These are phyloP conservation scores for Mastigias papua DNA, from an alignment of 30 jellyfish, hydroid and myxozoan species.

Conservation along the genomic window DNA sequence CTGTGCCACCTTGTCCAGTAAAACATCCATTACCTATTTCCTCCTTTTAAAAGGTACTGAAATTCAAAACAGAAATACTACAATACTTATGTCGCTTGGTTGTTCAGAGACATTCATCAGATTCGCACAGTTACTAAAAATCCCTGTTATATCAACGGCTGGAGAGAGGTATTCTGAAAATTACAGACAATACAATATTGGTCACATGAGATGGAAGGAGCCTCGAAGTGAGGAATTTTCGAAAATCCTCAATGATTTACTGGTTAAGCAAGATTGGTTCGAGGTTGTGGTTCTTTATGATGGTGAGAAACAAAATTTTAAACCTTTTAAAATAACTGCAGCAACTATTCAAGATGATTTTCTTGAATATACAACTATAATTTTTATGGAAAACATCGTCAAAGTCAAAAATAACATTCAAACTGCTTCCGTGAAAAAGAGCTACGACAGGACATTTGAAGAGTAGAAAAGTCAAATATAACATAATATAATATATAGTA, in stretches of 20 bases:
- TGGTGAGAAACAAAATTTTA: neutral
- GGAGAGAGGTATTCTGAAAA: neutral
- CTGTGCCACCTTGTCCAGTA: too few relatives aligned
- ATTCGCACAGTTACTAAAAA: neutral
- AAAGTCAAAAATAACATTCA: too few relatives aligned
- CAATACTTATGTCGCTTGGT: conserved; percentile 2
- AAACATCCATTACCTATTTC: too few relatives aligned
- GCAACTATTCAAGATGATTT: too few relatives aligned
- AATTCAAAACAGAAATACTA: neutral
- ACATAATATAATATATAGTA: too few relatives aligned
- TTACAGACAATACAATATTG: neutral
- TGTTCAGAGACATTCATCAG: conserved; percentile 12
- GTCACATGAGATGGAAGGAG: conserved; percentile 43
- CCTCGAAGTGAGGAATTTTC: conserved; percentile 30
- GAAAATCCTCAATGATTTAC: conserved; percentile 7
- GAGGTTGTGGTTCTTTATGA: conserved; percentile 34
- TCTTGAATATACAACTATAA: too few relatives aligned
- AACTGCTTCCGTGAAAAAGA: too few relatives aligned
- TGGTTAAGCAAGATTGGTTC: conserved; percentile 44
- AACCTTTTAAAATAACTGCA: neutral
- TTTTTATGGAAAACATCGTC: too few relatives aligned
- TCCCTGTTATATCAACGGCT: conserved; percentile 20
- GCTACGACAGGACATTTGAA: too few relatives aligned
- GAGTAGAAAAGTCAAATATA: too few relatives aligned
- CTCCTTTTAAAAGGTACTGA: conserved; percentile 1